Base-by-base conservation (phyloP, 2,888 invertebrate species). In the Standfussiana lucernea region DNA sequence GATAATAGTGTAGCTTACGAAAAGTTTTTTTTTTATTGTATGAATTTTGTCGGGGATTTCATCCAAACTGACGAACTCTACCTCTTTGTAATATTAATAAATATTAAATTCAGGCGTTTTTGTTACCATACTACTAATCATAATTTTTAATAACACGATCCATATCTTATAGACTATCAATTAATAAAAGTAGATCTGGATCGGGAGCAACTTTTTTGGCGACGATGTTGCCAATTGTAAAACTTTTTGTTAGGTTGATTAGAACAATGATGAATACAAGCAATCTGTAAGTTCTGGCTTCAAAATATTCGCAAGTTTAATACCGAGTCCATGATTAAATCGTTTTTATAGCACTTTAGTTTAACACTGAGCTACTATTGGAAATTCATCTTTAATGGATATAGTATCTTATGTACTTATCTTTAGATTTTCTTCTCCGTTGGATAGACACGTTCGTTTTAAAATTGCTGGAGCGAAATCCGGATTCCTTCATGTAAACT, bases 321-420 rank as follows among this genome's bases (percentile, higher is more conserved):
- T 86, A 84, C 84, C 77, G 72, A 89, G 91, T 89, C 90, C 93
- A 89, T 94, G 86, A 94, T 95, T 95, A 94, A 91, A 94, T 95
- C 90, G 93, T 94, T 95, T 94, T 94, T 94, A 83, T 91, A 85
- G 75, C 82, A 83, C 77, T 87, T 83, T 78, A 81, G 79, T 83
- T 80, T 53, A 61, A 56, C 50, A 67, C 13, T 1, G 37, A 73
- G 13, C 53, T 45, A 35, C 50, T 68, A 72, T 75, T 56, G 50
- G 13, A 62, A 64, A 18, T 40, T 42, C 15, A 47, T n/a, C n/a
- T 75, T 42, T 40, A 74, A 0, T 61, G 28, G 11, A 77, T 40
- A 59, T 21, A 68, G 3, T 40, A 32, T 45, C 70, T 50, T 85
- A 13, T 68, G 2, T 11, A 0, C 1, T 62, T 37, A n/a, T n/a